Base-by-base conservation (phyloP, 1,140 invertebrate species). In the Diorhabda carinulata region DNA sequence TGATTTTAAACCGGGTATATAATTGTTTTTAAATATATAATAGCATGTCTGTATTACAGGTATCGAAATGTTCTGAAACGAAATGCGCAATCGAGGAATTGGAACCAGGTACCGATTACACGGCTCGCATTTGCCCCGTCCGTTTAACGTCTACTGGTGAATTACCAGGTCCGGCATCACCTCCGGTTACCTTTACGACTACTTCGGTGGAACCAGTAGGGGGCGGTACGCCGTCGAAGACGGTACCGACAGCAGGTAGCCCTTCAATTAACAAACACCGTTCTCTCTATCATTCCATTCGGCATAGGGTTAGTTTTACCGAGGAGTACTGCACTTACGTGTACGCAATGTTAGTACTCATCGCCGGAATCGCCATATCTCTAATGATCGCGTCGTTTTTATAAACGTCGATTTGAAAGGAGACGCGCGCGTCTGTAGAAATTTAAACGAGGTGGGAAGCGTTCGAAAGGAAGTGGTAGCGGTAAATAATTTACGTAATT, bases 111-210 rank as follows among this genome's bases (percentile, higher is more conserved):
- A 85, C 85, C 43, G 90, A 92, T 71, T 94, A 94, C 78, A 80
- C 83, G 71, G 86, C 91, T 62, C 85, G 91, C 42, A 91, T 93
- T 10, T 90, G 89, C 82, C 87, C 89, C 2, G 85, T 93, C 63
- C 86, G 92, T 47, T 81, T 87, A 66, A 72, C 77, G 2, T 69
- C 73, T 4, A 82, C 82, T 47, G 84, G 83, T 0, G 84, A 88
- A 69, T 83, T 93, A 47, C 74, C 82, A 40, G 90, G 91, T 47
- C 84, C 89, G 57, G 90, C 86, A 78, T 90, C 90, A 69, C 83
- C 85, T n/a, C 78, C 86, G 42, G 78, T 84, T 25, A 83, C 84
- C 10, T 86, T 90, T 76, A 80, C 79, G n/a, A 87, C 86, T 2
- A 77, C 77, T 41, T 75, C 77, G 43, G 70, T 73, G 40, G 77